These are phyloP conservation scores for Periophthalmus modestus DNA, from an alignment of 2,113 vertebrate species.

Conservation along the genomic window DNA sequence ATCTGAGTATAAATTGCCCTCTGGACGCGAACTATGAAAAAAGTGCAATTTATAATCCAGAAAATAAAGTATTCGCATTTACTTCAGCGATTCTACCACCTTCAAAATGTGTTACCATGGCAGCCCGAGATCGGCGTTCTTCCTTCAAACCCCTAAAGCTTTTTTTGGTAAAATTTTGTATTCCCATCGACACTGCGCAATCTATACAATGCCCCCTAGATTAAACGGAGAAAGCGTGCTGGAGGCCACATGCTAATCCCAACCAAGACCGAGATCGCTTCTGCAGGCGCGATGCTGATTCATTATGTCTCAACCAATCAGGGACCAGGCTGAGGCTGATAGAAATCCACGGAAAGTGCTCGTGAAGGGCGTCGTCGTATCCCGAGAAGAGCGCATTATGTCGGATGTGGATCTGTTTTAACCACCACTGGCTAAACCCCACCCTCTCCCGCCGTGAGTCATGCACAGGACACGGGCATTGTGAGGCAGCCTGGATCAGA, in stretches of 20 bases:
- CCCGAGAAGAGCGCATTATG: conserved; percentile 54
- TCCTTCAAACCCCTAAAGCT: neutral
- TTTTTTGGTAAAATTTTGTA: too few relatives aligned
- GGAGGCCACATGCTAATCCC: conserved; percentile 33
- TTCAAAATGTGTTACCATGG: neutral
- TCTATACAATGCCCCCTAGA: conserved; percentile 19
- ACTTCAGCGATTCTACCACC: too few relatives aligned
- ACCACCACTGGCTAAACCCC: conserved; percentile 32
- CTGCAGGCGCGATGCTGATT: conserved; percentile 46
- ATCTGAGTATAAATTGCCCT: neutral
- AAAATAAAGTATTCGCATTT: too few relatives aligned
- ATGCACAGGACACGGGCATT: conserved; percentile 10
- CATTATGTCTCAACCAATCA: conserved; percentile 46
- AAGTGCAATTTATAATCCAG: too few relatives aligned
- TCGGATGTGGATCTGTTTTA: too few relatives aligned
- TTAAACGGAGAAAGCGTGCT: conserved; percentile 22
- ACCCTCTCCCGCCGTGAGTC: conserved; percentile 41
- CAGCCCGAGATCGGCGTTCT: neutral
- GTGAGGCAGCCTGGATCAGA: neutral
- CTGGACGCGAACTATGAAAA: too few relatives aligned
- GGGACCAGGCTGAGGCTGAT: conserved; percentile 31
- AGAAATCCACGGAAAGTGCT: conserved; percentile 55
- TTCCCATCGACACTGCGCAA: neutral
- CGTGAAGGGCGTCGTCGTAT: conserved; percentile 43
- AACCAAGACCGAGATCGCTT: conserved; percentile 42